Conservation (phyloP, 1,140 invertebrate species). For the Thaumatotibia leucotreta region DNA sequence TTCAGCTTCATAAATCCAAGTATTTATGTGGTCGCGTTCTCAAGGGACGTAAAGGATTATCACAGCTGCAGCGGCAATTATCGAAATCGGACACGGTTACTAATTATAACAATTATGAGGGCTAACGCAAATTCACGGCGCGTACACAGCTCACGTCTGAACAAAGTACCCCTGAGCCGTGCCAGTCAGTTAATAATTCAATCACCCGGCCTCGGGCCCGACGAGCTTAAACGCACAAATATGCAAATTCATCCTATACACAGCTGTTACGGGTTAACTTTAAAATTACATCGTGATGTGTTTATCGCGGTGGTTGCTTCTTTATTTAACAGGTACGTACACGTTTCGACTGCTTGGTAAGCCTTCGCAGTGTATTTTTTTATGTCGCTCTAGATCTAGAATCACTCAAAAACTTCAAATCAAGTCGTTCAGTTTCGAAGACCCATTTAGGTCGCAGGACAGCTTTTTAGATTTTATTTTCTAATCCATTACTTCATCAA, state of each 20-base stretch:
- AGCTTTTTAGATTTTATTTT: too few species aligned
- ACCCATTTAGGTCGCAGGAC: too few species aligned
- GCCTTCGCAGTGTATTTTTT: too few species aligned
- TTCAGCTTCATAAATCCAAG: neutral
- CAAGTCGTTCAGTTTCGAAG: too few species aligned
- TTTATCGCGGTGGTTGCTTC: slow-evolving; percentile 2
- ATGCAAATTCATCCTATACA: slow-evolving; percentile 32
- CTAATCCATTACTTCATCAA: too few species aligned
- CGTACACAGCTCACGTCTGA: slow-evolving; percentile 35
- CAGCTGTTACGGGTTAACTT: slow-evolving; percentile 29
- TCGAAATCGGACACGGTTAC: slow-evolving; percentile 22
- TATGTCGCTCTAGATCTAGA: too few species aligned
- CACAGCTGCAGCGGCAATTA: slow-evolving; percentile 20
- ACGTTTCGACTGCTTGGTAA: too few species aligned
- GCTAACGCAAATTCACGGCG: slow-evolving; percentile 24
- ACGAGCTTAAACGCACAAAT: slow-evolving; percentile 42
- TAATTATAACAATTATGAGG: slow-evolving; percentile 44
- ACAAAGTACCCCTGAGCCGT: slow-evolving; percentile 26
- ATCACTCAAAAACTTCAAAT: too few species aligned
- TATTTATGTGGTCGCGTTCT: neutral
- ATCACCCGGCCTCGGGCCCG: slow-evolving; percentile 30
- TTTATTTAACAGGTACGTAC: too few species aligned
- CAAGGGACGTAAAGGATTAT: neutral
- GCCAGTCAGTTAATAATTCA: slow-evolving; percentile 48
- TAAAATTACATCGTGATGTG: slow-evolving; percentile 34